A percentile compares a stretch with the other conserved stretches of the same genome.
phyloP scores from a whole-genome alignment of 2,797 vertebrate genomes.

The Scolopax rusticola region DNA sequence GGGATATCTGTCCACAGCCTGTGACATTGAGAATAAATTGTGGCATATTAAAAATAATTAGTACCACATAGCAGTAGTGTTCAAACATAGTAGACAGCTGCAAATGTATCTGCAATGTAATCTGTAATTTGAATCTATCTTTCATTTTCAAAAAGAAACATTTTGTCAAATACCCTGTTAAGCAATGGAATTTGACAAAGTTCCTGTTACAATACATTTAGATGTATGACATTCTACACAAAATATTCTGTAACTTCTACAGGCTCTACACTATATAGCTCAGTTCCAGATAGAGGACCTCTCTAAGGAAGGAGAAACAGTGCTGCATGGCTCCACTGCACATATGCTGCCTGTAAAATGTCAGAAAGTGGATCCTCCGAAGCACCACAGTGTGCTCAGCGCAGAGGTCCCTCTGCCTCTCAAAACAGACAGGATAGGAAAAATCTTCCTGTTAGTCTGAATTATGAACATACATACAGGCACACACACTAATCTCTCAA shows the following conservation, averaged over 20 bases:
- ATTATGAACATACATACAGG: not conserved
- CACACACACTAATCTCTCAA: not conserved
- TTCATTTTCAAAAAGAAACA: not conserved
- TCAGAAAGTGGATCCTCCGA: not conserved
- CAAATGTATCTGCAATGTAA: not conserved
- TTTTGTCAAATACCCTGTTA: slow-evolving; percentile 9
- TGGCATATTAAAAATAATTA: slow-evolving; percentile 10
- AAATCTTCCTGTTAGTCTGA: not conserved
- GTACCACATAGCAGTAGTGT: not conserved
- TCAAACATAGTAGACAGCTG: not conserved
- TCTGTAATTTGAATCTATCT: not conserved
- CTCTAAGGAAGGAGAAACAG: not conserved
- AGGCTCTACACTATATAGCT: not conserved
- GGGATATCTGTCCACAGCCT: not conserved
- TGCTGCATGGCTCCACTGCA: not conserved
- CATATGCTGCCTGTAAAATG: not conserved
- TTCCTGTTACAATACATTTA: slow-evolving; percentile 1
- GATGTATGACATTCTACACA: not conserved
- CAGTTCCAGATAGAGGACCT: not conserved
- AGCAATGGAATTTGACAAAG: not conserved
- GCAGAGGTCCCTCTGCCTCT: not conserved
- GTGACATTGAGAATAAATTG: slow-evolving; percentile 15
- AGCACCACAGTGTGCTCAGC: not conserved
- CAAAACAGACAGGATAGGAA: not conserved
- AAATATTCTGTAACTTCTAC: not conserved